Conservation (phyloP, 1,140 invertebrate genomes). For the Magallana ariakensis region DNA sequence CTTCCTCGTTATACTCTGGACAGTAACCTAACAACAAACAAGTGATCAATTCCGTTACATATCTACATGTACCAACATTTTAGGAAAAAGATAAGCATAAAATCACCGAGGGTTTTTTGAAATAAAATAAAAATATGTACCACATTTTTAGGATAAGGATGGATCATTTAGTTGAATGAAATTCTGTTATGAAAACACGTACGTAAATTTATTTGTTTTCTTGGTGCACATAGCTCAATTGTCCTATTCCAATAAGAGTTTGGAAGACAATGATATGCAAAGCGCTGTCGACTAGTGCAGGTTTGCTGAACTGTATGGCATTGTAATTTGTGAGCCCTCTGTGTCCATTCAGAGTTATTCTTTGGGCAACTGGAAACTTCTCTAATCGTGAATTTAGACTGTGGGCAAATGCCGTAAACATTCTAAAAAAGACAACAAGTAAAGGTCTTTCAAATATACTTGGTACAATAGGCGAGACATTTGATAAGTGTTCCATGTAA, state of each 20-base stretch:
- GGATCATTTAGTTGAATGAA: no score
- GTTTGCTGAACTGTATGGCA: background rate
- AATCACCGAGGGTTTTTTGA: no score
- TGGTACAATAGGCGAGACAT: no score
- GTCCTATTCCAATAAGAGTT: conserved; percentile 19
- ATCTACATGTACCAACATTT: no score
- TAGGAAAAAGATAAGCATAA: no score
- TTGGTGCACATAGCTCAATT: background rate
- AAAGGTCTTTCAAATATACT: no score
- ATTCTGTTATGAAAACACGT: background rate
- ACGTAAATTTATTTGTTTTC: background rate
- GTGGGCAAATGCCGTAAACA: background rate
- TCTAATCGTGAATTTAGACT: background rate
- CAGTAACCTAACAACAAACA: background rate
- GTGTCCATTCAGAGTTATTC: background rate
- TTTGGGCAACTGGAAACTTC: background rate
- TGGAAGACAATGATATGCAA: background rate
- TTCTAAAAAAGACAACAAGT: background rate
- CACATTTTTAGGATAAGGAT: no score
- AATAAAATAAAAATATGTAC: no score
- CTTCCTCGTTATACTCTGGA: background rate
- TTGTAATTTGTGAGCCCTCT: background rate
- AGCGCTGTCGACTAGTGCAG: background rate
- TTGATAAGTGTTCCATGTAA: no score
- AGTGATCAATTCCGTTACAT: no score